Conservation (phyloP, 2,888 invertebrate species). For the Leucoma salicis region DNA sequence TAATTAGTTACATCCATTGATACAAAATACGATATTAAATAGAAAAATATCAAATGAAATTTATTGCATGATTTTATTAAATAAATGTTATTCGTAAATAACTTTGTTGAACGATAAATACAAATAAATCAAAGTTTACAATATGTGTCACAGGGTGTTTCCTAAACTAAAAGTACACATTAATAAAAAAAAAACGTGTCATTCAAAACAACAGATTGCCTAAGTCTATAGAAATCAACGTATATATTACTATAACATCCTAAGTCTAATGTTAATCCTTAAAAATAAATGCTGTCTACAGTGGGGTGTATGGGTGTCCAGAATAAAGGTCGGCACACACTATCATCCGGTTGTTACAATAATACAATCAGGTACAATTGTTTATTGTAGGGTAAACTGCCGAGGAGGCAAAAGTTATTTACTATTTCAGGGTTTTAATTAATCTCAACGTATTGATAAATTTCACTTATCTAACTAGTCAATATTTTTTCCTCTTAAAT, state of each 20-base stretch:
- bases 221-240: slow-evolving; percentile 77
- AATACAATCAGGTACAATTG: too few species aligned
- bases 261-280: slow-evolving; percentile 74
- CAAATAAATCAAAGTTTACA: slow-evolving; percentile 31
- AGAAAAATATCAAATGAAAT: slow-evolving; percentile 74
- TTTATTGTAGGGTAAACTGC: too few species aligned
- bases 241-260: slow-evolving; percentile 80
- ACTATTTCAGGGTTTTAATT: too few species aligned
- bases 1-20: slow-evolving; percentile 42
- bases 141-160: slow-evolving; percentile 33
- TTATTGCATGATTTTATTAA: slow-evolving; percentile 75
- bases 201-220: slow-evolving; percentile 67
- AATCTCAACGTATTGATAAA: too few species aligned
- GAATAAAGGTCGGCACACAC: neutral
- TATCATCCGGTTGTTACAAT: too few species aligned
- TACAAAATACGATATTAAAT: slow-evolving; percentile 47
- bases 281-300: slow-evolving; percentile 76
- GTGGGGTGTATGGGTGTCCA: slow-evolving; percentile 47
- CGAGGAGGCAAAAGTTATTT: too few species aligned
- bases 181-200: slow-evolving; percentile 46
- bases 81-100: slow-evolving; percentile 66
- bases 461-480: too few species aligned
- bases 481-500: too few species aligned
- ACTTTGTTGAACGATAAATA: slow-evolving; percentile 61
- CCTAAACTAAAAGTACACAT: slow-evolving; percentile 39